Evolutionary conservation across 2,797 vertebrate species (phyloP).

Genomic region (Gymnodraco acuticeps): DNA sequence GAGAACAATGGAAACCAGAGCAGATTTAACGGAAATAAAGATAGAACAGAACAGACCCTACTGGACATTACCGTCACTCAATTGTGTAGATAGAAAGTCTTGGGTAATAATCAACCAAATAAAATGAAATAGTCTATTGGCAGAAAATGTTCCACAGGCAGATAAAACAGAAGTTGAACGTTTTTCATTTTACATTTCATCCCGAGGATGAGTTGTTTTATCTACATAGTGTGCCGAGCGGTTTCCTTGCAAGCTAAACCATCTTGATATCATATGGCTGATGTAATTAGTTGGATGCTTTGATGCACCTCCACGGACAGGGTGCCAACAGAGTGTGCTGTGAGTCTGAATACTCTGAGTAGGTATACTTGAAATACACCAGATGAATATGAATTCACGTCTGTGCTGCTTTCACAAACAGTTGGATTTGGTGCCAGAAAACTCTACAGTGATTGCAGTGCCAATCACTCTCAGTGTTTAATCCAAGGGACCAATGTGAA

Average conservation of each 20-base stretch:
- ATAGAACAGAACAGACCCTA: background rate
- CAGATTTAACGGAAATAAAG: background rate
- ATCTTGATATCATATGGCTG: slow-evolving; percentile 52
- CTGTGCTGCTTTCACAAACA: slow-evolving; percentile 70
- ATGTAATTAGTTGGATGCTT: slow-evolving; percentile 74
- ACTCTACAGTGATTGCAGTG: slow-evolving; percentile 66
- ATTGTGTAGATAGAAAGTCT: slow-evolving; percentile 18
- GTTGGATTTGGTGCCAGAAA: slow-evolving; percentile 49
- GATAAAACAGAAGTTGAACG: slow-evolving; percentile 53
- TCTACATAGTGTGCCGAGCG: slow-evolving; percentile 30
- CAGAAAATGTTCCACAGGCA: slow-evolving; percentile 21
- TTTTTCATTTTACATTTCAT: slow-evolving; percentile 42
- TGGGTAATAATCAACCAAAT: slow-evolving; percentile 33
- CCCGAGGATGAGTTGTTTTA: slow-evolving; percentile 53
- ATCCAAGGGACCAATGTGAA: slow-evolving; percentile 32
- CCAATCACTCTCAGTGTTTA: slow-evolving; percentile 62
- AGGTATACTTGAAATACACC: slow-evolving; percentile 71
- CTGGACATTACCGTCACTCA: background rate
- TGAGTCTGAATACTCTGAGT: slow-evolving; percentile 61
- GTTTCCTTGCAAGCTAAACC: slow-evolving; percentile 47
- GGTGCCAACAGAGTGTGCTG: slow-evolving; percentile 57
- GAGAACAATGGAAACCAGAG: background rate
- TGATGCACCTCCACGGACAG: slow-evolving; percentile 74
- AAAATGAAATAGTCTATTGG: slow-evolving; percentile 19
- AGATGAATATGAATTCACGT: slow-evolving; percentile 71